Percentiles rank a stretch among this genome's conserved stretches.
Conservation (phyloP, 2,797 vertebrate genomes). For the Phyllotis vaccarum region DNA sequence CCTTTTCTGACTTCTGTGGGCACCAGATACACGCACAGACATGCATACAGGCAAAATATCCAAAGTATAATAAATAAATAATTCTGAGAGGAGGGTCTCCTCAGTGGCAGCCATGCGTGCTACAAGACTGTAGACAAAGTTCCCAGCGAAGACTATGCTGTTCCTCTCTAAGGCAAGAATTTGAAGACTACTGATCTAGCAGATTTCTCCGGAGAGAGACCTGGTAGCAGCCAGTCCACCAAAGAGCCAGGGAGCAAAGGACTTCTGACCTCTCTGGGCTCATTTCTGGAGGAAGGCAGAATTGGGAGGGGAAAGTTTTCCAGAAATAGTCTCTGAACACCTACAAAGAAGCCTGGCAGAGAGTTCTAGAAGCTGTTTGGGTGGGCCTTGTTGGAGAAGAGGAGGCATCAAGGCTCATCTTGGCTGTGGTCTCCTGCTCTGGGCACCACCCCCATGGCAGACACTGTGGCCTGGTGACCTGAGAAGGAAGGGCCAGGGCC, state of each 20-base stretch:
- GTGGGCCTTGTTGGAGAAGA: not conserved
- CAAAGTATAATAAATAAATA: not conserved
- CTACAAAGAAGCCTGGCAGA: not conserved
- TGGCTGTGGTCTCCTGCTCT: not conserved
- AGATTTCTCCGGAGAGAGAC: not conserved
- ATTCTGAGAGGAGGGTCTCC: not conserved
- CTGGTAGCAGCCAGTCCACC: no score
- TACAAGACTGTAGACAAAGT: not conserved
- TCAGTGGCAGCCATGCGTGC: not conserved
- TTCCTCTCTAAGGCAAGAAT: not conserved
- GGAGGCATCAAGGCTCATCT: not conserved
- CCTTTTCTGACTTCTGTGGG: not conserved
- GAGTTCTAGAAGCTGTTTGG: conserved; percentile 48
- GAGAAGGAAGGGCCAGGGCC: not conserved
- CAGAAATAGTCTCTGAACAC: not conserved
- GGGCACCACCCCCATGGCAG: not conserved
- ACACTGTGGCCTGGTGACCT: not conserved
- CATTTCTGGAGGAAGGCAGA: not conserved
- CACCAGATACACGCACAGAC: not conserved
- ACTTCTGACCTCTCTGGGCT: not conserved
- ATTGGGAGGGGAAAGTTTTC: not conserved
- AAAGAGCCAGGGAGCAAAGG: not conserved
- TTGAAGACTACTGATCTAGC: not conserved
- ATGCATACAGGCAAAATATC: not conserved
- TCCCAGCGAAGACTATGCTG: not conserved